Base-by-base conservation (phyloP, 2,888 invertebrate genomes). In the Dryobotodes eremita region DNA sequence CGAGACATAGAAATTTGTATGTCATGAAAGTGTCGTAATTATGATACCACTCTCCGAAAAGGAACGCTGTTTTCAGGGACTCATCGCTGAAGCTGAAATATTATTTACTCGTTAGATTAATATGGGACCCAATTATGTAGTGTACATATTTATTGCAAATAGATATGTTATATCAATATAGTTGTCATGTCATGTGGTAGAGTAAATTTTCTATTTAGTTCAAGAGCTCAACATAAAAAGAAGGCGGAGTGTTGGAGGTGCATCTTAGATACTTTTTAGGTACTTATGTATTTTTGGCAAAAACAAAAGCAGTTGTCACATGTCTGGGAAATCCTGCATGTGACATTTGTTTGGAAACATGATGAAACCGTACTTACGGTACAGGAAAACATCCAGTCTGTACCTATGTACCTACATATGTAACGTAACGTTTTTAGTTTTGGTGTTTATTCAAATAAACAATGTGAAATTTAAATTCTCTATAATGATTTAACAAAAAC, bases 21-120 rank as follows among this genome's bases (percentile, higher is more conserved):
- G 94, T 94, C 90, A 94, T 94, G 79, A 95, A 95, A 2, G 91
- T 92, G 77, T 95, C 94, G 77, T 95, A 95, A 86, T 94, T 95
- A 83, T 94, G 95, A 86, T 92, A 94, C 95, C 95, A 95, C 81
- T 94, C 94, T 62, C 94, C 95, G 75, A 85, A 91, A 50, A 95
- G n/a, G 74, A 92, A 94, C 17, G 90, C 91, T 15, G 91, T 93
- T 87, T 93, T 82, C 36, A 94, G 82, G 17, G 92, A 86, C 46
- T 92, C 89, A 55, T 93, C 92, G 55, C 89, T 90, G 61, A 94
- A 95, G 83, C 95, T 95, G 81, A 86, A 92, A 90, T 75, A 23
- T 64, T 82, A 75, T 82, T 77, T 66, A 73, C 61, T 75, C 36
- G 66, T 75, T 75, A 68, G 70, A 75, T 82, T 78, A 75, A 71